Conservation (phyloP, 2,888 invertebrate genomes). For the Lysandra coridon region DNA sequence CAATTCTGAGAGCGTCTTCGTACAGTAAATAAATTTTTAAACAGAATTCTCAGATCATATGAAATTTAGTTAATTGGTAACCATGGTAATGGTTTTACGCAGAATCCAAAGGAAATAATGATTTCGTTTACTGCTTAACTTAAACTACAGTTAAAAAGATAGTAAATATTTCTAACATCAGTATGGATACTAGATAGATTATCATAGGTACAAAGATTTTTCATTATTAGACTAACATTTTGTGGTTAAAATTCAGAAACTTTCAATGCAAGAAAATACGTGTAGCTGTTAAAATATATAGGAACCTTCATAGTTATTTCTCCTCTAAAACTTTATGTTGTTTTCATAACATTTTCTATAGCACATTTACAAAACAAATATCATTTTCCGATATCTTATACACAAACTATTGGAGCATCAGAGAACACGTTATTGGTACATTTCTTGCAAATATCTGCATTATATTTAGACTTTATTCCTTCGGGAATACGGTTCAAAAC, state of each 20-base stretch:
- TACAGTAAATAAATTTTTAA: not conserved
- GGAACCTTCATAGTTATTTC: not conserved
- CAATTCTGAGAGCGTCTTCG: not conserved
- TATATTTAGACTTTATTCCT: not conserved
- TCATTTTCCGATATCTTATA: constrained; percentile 17
- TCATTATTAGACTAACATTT: not conserved
- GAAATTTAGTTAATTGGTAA: not conserved
- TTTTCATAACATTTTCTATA: constrained; percentile 4
- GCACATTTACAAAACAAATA: constrained; percentile 1
- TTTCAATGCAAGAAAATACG: too few relatives aligned
- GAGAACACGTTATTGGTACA: not conserved
- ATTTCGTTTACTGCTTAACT: too few relatives aligned
- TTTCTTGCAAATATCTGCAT: not conserved
- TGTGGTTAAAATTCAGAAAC: not conserved
- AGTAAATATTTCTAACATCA: too few relatives aligned
- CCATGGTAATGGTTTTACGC: not conserved
- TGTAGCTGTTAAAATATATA: not conserved
- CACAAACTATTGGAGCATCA: constrained; percentile 13
- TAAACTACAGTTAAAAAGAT: too few relatives aligned
- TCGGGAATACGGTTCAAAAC: not conserved
- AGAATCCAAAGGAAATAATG: too few relatives aligned
- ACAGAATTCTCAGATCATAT: not conserved
- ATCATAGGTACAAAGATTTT: not conserved
- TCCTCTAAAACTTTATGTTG: not conserved
- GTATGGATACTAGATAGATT: too few relatives aligned